A percentile compares a stretch with the other conserved stretches of the same genome.
Conservation (phyloP, 1,140 invertebrate genomes). For the Dendrolimus punctatus region DNA sequence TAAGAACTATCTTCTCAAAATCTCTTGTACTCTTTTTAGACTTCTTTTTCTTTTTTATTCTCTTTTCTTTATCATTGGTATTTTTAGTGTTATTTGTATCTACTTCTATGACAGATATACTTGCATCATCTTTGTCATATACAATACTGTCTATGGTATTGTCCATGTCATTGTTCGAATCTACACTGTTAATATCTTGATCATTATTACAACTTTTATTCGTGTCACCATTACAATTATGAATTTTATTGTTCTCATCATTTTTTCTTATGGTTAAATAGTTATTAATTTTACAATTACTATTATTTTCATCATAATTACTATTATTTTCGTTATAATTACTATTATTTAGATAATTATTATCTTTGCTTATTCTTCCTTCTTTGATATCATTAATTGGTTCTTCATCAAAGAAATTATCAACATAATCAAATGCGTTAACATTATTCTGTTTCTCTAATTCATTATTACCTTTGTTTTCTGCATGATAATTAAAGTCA, state of each 20-base stretch:
- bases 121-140: background rate
- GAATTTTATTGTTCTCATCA: background rate
- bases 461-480: too few relatives aligned
- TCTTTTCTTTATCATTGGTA: background rate
- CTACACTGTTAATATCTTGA: background rate
- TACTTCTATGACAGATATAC: too few relatives aligned
- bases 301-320: background rate
- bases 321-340: conserved; percentile 7
- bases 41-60: conserved; percentile 6
- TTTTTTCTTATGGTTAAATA: conserved; percentile 14
- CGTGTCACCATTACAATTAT: background rate
- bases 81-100: background rate
- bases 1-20: conserved; percentile 38
- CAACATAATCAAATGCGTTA: too few relatives aligned
- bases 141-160: background rate
- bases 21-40: conserved; percentile 21
- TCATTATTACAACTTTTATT: background rate
- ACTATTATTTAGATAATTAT: conserved; percentile 17
- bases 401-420: conserved; percentile 42
- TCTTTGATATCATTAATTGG: conserved; percentile 26
- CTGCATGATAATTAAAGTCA: too few relatives aligned
- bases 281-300: conserved; percentile 13
- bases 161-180: background rate
- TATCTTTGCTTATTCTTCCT: conserved; percentile 13
- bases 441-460: background rate